Conservation (phyloP, 1,140 invertebrate species). For the Ridgeia piscesae region DNA sequence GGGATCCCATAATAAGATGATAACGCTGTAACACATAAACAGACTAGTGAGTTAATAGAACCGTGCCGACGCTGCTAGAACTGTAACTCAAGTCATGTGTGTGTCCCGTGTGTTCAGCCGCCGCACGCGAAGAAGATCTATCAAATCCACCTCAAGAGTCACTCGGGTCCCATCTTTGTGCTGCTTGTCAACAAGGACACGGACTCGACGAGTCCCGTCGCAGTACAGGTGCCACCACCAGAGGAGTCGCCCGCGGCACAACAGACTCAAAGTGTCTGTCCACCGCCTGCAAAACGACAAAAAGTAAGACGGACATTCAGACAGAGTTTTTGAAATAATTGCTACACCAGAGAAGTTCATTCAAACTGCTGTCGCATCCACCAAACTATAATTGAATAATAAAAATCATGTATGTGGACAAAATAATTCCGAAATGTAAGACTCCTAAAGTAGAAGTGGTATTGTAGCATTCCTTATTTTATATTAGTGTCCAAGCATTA, state of each 20-base stretch:
- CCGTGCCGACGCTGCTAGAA: too few relatives aligned
- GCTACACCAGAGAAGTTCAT: too few relatives aligned
- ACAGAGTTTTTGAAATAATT: background rate
- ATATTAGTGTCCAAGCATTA: background rate
- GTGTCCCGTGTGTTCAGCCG: conserved; percentile 22
- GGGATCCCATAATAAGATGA: too few relatives aligned
- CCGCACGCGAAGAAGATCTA: conserved; percentile 54
- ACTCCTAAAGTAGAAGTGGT: too few relatives aligned
- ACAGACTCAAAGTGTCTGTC: background rate
- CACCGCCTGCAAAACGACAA: background rate
- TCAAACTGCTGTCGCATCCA: too few relatives aligned
- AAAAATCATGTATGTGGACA: background rate
- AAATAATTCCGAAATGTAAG: background rate
- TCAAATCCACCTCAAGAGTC: conserved; percentile 64
- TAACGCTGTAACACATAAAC: too few relatives aligned
- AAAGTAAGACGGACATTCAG: background rate
- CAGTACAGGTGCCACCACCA: conserved; percentile 59
- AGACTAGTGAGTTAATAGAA: too few relatives aligned
- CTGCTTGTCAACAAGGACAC: conserved; percentile 64
- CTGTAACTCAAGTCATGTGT: too few relatives aligned
- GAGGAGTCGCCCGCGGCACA: conserved; percentile 30
- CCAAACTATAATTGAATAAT: background rate
- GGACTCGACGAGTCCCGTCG: conserved; percentile 57
- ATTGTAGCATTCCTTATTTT: background rate
- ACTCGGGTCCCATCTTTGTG: conserved; percentile 64